phyloP scores from a whole-genome alignment of 2,888 invertebrate genomes.

The Phragmatobia fuliginosa region DNA sequence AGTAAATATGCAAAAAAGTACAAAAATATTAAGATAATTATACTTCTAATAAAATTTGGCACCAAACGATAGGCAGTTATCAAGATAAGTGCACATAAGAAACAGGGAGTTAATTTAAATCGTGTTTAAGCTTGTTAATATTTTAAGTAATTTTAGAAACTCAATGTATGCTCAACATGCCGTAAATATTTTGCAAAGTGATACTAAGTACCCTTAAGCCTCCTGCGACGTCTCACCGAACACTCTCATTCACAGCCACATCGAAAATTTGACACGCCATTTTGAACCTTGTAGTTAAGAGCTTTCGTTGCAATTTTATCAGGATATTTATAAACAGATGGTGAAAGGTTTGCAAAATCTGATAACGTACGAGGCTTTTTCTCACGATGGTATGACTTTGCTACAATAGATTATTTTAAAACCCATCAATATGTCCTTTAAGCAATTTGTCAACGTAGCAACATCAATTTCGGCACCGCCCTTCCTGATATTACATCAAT shows the following conservation, averaged over 20 bases:
- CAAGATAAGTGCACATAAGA: slow-evolving; percentile 11
- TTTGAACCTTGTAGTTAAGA: slow-evolving; percentile 41
- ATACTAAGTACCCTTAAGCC: slow-evolving; percentile 51
- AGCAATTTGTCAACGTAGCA: slow-evolving; percentile 54
- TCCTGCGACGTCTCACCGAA: slow-evolving; percentile 43
- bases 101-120: slow-evolving; percentile 39
- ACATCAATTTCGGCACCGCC: slow-evolving; percentile 69
- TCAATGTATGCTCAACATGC: slow-evolving; percentile 45
- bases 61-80: slow-evolving; percentile 8
- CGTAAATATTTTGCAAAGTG: slow-evolving; percentile 51
- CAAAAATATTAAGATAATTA: not conserved
- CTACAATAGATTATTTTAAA: slow-evolving; percentile 47
- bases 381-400: slow-evolving; percentile 36
- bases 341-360: slow-evolving; percentile 44
- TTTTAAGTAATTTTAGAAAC: slow-evolving; percentile 49
- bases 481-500: slow-evolving; percentile 76
- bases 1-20: not conserved
- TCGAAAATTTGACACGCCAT: slow-evolving; percentile 38
- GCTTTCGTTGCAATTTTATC: slow-evolving; percentile 36
- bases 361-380: slow-evolving; percentile 38
- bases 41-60: too few relatives aligned
- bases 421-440: slow-evolving; percentile 42
- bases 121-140: slow-evolving; percentile 39
- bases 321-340: slow-evolving; percentile 40
- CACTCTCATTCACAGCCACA: slow-evolving; percentile 39